A percentile compares a stretch with the other conserved stretches of the same genome.
phyloP scores from a whole-genome alignment of 1,140 invertebrate species.

The Cardiocondyla obscurior region DNA sequence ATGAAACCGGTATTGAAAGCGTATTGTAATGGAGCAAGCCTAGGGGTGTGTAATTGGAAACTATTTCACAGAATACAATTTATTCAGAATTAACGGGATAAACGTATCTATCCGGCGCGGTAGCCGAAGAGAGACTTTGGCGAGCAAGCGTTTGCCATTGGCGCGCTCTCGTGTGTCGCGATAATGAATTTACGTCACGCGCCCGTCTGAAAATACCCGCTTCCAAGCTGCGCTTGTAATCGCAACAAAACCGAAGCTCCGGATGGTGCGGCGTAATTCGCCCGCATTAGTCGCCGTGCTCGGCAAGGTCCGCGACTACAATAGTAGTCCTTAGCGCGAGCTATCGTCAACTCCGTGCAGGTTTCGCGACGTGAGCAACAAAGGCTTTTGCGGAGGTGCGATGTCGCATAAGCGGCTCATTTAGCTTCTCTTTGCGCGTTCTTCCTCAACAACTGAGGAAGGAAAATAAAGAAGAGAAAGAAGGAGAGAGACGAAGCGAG shows the following conservation, averaged over 20 bases:
- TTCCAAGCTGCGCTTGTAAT: slow-evolving; percentile 5
- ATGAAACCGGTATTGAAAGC: background rate
- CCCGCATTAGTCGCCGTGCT: slow-evolving; percentile 13
- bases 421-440: slow-evolving; percentile 2
- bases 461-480: background rate
- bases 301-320: slow-evolving; percentile 22
- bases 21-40: background rate
- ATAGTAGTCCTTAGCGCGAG: slow-evolving; percentile 28
- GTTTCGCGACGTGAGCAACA: slow-evolving; percentile 38
- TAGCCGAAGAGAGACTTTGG: background rate
- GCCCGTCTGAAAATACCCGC: slow-evolving; percentile 54
- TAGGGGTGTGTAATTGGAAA: background rate
- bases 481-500: background rate
- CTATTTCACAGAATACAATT: background rate
- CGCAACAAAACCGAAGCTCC: slow-evolving; percentile 50
- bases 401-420: slow-evolving; percentile 6
- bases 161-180: slow-evolving; percentile 24
- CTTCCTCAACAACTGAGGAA: background rate
- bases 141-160: slow-evolving; percentile 25
- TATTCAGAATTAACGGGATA: background rate
- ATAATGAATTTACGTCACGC: slow-evolving; percentile 61
- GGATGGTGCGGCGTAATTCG: slow-evolving; percentile 51
- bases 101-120: background rate
- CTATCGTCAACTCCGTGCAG: slow-evolving; percentile 38
- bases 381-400: slow-evolving; percentile 13